Conservation (phyloP, 1,140 invertebrate genomes). For the Drosophila saltans region DNA sequence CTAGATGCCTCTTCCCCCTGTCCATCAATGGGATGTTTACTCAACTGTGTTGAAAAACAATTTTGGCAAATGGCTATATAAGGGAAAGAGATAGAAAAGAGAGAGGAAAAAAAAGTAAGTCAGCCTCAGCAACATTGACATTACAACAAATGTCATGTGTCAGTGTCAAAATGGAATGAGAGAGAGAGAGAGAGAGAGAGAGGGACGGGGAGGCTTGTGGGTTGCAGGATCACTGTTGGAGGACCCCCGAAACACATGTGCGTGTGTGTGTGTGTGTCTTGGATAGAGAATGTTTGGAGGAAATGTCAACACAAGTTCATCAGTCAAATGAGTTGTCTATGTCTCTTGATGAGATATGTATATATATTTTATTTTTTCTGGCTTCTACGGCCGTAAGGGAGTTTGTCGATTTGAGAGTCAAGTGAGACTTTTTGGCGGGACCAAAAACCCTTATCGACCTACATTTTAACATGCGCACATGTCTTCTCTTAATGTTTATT, state of each 20-base stretch:
- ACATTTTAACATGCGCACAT: conserved; percentile 53
- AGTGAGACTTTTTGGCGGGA: conserved; percentile 62
- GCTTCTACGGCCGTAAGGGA: not conserved
- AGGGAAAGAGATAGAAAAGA: not conserved
- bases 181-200: conserved; percentile 26
- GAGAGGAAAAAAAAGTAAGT: conserved; percentile 38
- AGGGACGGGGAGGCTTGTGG: too few species aligned
- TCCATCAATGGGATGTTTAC: conserved; percentile 60
- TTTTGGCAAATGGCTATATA: conserved; percentile 67
- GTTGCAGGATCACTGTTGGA: not conserved
- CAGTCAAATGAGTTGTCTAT: conserved; percentile 79
- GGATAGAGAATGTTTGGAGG: conserved; percentile 23
- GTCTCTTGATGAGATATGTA: conserved; percentile 34
- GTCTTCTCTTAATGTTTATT: conserved; percentile 67
- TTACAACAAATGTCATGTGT: conserved; percentile 77
- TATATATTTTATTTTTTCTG: conserved; percentile 23
- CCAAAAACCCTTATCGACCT: conserved; percentile 43
- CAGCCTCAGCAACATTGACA: conserved; percentile 49
- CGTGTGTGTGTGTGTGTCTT: too few species aligned
- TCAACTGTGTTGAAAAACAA: conserved; percentile 81
- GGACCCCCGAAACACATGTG: conserved; percentile 2
- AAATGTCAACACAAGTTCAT: conserved; percentile 80
- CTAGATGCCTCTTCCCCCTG: not conserved
- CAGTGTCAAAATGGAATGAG: conserved; percentile 64
- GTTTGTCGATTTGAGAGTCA: conserved; percentile 43